phyloP scores from a whole-genome alignment of 2,113 vertebrate genomes.

The Cettia cetti region DNA sequence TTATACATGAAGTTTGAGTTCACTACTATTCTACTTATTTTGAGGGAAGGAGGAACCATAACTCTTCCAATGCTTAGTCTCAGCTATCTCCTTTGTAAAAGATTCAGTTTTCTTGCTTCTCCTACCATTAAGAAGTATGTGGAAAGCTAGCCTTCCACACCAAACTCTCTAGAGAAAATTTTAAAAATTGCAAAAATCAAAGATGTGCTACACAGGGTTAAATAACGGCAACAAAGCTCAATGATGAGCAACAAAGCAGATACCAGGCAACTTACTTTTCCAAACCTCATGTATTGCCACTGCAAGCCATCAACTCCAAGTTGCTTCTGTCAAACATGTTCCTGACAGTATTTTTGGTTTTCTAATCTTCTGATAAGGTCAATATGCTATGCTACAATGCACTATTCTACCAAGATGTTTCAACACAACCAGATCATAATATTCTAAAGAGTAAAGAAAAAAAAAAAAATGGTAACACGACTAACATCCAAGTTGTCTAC shows the following conservation, averaged over 20 bases:
- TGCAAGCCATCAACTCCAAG: not conserved
- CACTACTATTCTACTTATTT: not conserved
- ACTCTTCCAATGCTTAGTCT: not conserved
- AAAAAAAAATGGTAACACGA: not conserved
- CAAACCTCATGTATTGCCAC: not conserved
- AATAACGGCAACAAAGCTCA: not conserved
- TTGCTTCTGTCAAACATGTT: not conserved
- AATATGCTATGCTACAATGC: not conserved
- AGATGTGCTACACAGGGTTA: not conserved
- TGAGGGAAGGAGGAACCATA: not conserved
- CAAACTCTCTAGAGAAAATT: not conserved
- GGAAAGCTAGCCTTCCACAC: not conserved
- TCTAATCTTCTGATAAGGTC: not conserved
- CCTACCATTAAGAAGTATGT: not conserved
- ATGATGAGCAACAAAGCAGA: not conserved
- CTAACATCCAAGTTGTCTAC: not conserved
- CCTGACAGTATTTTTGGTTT: not conserved
- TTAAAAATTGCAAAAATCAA: not conserved
- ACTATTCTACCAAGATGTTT: not conserved
- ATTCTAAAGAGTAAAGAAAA: not conserved
- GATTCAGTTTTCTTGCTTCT: not conserved
- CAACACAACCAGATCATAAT: not conserved
- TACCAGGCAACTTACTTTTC: not conserved
- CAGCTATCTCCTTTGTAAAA: not conserved
- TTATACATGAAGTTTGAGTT: not conserved